A percentile compares a stretch with the other conserved stretches of the same genome.
phyloP scores from a whole-genome alignment of 2,888 invertebrate genomes.

The Eurytoma californica region DNA sequence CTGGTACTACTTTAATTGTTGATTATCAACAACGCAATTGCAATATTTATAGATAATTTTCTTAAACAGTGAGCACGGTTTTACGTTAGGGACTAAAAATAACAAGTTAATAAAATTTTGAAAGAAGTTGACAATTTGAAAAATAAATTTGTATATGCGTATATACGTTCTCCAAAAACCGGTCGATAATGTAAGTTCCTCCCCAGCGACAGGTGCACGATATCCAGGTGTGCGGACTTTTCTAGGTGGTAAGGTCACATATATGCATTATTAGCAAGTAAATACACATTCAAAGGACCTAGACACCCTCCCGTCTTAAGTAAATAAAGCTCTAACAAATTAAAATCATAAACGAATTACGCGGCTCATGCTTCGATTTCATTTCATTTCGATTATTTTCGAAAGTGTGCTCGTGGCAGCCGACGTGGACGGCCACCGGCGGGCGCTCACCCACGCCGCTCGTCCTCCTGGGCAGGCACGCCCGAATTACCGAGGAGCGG shows the following conservation, averaged over 20 bases:
- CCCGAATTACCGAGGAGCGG: neutral
- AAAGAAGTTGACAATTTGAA: too few relatives aligned
- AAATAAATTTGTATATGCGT: too few relatives aligned
- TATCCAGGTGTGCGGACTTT: neutral
- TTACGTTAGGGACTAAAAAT: too few relatives aligned
- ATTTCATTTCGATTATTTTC: neutral
- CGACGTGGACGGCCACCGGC: too few relatives aligned
- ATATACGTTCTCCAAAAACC: slow-evolving; percentile 12
- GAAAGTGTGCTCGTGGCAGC: neutral
- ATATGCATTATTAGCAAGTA: neutral
- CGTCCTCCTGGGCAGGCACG: neutral
- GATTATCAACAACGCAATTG: too few relatives aligned
- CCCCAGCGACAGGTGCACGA: slow-evolving; percentile 38
- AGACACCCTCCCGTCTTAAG: neutral
- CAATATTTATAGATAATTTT: too few relatives aligned
- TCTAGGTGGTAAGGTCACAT: neutral
- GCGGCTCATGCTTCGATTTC: too few relatives aligned
- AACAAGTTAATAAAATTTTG: too few relatives aligned
- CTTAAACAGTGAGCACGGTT: too few relatives aligned
- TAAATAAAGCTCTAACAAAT: neutral
- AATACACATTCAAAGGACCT: neutral
- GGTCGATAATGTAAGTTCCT: slow-evolving; percentile 33
- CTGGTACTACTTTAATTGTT: too few relatives aligned
- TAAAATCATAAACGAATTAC: neutral
- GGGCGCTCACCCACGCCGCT: too few relatives aligned